phyloP scores from a whole-genome alignment of 1,140 invertebrate species.

The Gyrodactylus bullatarudis region DNA sequence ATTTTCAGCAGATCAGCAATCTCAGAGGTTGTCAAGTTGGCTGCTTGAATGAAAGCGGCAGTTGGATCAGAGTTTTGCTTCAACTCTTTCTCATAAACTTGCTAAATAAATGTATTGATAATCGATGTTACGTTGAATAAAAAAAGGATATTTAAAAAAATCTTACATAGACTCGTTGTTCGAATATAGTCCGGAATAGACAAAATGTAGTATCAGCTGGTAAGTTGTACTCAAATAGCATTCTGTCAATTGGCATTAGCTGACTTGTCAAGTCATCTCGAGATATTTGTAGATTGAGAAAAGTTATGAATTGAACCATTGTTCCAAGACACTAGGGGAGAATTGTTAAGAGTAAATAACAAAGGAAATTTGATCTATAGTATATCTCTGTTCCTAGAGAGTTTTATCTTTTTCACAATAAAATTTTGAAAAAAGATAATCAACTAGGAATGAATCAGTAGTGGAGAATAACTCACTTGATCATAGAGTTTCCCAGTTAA shows the following conservation, averaged over 20 bases:
- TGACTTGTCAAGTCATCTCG: constrained; percentile 65
- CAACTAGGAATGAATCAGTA: too few species aligned
- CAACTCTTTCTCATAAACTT: not conserved
- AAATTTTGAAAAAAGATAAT: too few species aligned
- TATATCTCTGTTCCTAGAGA: too few species aligned
- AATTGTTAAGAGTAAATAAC: not conserved
- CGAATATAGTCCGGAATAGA: constrained; percentile 54
- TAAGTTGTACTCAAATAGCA: constrained; percentile 65
- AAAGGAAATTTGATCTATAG: too few species aligned
- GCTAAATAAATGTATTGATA: constrained; percentile 7
- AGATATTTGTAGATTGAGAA: constrained; percentile 55
- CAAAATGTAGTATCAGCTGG: constrained; percentile 83
- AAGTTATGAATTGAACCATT: constrained; percentile 78
- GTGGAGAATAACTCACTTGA: constrained; percentile 17
- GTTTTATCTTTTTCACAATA: too few species aligned
- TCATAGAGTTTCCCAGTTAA: constrained; percentile 27
- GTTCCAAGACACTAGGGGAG: constrained; percentile 64
- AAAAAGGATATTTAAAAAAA: too few species aligned
- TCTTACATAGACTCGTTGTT: constrained; percentile 48
- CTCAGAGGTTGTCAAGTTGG: too few species aligned
- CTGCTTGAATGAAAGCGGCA: too few species aligned
- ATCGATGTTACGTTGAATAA: too few species aligned
- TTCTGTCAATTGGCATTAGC: constrained; percentile 48
- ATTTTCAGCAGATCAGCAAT: too few species aligned
- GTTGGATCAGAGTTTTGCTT: too few species aligned